Evolutionary conservation across 2,888 invertebrate species (phyloP), one percentile per base, ranked within the genome.

Genomic region (Diarsia brunnea): DNA sequence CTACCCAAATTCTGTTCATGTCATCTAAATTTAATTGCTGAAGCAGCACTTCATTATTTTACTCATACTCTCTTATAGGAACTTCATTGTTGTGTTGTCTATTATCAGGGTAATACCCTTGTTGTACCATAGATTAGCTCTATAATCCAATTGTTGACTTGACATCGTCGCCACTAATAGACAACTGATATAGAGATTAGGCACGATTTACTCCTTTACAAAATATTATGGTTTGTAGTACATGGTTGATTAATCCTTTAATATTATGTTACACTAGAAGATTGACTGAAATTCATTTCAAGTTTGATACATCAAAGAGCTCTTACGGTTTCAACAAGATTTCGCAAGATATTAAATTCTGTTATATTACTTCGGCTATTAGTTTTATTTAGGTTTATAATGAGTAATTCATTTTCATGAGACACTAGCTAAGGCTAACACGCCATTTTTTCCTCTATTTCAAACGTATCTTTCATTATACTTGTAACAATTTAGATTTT

Each of bases 71-170:
- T 70, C 24, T n/a, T 31, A 38, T 47, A 70, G 38, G 47, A 68
- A 70, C 27, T 64, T 12, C 27, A 55, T 27, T 73, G 66, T 81
- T 77, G 31, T 73, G 60, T 65, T 65, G 49, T 55, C 21, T 67
- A 60, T 83, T 76, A 82, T 82, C 74, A 65, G 60, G 61, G 53
- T 80, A 75, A 85, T 73, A 77, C 47, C 67, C 38, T 66, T 78
- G 64, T 76, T 69, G 67, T 67, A 73, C 78, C 51, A 31, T 19
- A 45, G 84, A 77, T 84, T 82, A 87, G 24, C 63, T 70, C 60
- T 65, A 31, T 82, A 77, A 84, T 84, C 76, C 71, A 58, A 69
- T 83, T 80, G 71, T 75, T 73, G 53, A 73, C 78, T 76, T 31
- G 43, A 68, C 67, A 60, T 66, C 58, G 67, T 77, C 45, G 58